These are phyloP conservation scores for Catamblyrhynchus diadema DNA, from an alignment of 2,797 vertebrate species.

Conservation along the genomic window DNA sequence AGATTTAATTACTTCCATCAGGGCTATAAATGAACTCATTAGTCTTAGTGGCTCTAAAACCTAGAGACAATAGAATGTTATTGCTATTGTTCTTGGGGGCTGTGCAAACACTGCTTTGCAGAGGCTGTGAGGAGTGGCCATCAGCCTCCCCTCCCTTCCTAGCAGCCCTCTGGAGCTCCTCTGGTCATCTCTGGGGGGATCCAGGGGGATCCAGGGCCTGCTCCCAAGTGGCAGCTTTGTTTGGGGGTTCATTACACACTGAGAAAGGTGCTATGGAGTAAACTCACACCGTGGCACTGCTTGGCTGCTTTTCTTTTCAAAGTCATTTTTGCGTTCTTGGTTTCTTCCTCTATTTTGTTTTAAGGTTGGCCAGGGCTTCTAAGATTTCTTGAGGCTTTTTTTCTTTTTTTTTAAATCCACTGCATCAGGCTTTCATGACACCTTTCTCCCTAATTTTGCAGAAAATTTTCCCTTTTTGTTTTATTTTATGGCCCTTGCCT, in stretches of 20 bases:
- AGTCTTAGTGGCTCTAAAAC: conserved; percentile 70
- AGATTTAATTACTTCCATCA: conserved; percentile 80
- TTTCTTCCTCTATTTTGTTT: neutral
- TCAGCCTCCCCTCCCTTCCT: neutral
- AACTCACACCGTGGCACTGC: neutral
- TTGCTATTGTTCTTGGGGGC: conserved; percentile 43
- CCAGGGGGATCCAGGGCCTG: neutral
- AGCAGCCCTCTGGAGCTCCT: neutral
- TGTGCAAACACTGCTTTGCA: conserved; percentile 30
- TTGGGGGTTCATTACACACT: accelerated
- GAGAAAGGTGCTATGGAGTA: neutral
- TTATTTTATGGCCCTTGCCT: neutral
- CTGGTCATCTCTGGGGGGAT: neutral
- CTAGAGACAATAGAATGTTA: conserved; percentile 67
- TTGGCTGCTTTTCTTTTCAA: neutral
- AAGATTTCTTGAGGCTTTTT: neutral
- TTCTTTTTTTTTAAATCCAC: neutral
- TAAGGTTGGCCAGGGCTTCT: neutral
- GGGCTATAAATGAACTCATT: conserved; percentile 77
- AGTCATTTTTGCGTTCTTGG: neutral
- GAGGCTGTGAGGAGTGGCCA: neutral
- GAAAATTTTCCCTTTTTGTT: neutral
- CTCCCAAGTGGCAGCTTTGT: neutral
- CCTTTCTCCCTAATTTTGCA: neutral
- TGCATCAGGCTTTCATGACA: neutral